A percentile compares a stretch with the other conserved stretches of the same genome.
phyloP scores from a whole-genome alignment of 2,888 invertebrate species.

The Pedicia rivosa region DNA sequence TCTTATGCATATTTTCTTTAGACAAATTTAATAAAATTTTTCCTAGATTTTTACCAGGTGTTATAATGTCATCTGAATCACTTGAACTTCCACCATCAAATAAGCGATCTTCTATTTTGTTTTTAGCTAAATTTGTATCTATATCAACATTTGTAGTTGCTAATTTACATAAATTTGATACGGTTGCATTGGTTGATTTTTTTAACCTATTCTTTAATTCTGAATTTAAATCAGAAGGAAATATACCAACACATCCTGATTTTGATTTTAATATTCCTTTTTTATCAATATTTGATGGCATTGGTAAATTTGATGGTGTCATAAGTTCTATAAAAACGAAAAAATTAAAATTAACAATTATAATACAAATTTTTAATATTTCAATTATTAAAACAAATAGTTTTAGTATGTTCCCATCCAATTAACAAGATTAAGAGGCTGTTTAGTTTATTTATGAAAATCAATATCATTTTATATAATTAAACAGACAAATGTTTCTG shows the following conservation, averaged over 20 bases:
- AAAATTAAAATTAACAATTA: too few species aligned
- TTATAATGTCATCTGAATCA: constrained; percentile 13
- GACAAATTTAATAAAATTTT: constrained; percentile 22
- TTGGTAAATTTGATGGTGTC: too few species aligned
- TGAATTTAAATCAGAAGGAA: constrained; percentile 27
- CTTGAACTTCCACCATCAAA: constrained; percentile 4
- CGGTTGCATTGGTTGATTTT: constrained; percentile 26
- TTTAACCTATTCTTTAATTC: constrained; percentile 28
- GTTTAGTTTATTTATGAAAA: too few species aligned
- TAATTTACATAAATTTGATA: constrained; percentile 25
- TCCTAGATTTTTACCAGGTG: constrained; percentile 22
- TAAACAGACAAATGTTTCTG: too few species aligned
- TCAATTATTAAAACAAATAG: too few species aligned
- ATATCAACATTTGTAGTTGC: constrained; percentile 9
- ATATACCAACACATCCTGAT: constrained; percentile 22
- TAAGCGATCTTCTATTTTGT: not conserved
- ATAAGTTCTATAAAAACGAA: too few species aligned
- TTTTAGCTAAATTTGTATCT: constrained; percentile 12
- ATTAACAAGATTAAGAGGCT: too few species aligned
- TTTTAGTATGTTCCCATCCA: too few species aligned
- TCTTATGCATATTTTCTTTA: constrained; percentile 20
- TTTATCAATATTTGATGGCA: too few species aligned
- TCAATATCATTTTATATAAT: too few species aligned
- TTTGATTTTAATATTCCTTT: constrained; percentile 25
- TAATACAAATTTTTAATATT: too few species aligned